Percentiles rank a stretch among this genome's conserved stretches.
Conservation (phyloP, 2,797 vertebrate genomes). For the Microctenopoma lineatum region DNA sequence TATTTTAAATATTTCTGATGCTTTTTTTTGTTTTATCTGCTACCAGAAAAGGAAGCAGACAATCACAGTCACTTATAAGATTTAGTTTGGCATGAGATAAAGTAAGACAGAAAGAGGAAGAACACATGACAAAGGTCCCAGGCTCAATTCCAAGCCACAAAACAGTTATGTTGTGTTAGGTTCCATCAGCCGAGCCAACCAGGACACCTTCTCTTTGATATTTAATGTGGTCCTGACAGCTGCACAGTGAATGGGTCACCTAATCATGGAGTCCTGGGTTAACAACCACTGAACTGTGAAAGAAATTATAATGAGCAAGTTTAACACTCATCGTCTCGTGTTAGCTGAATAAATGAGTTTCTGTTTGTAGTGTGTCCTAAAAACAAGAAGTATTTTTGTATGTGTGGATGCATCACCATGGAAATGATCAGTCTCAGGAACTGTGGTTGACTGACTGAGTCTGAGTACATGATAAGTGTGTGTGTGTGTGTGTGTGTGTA, state of each 20-base stretch:
- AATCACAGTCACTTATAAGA: background rate
- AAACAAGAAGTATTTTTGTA: conserved; percentile 48
- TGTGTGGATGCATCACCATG: conserved; percentile 48
- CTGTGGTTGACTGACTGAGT: conserved; percentile 45
- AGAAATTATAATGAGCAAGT: background rate
- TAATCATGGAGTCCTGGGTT: background rate
- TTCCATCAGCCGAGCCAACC: conserved; percentile 14
- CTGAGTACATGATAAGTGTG: conserved; percentile 25
- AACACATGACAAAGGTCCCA: background rate
- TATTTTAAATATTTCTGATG: background rate
- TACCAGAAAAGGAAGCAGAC: background rate
- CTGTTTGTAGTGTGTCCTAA: conserved; percentile 7
- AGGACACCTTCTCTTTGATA: conserved; percentile 16
- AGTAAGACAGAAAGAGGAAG: background rate
- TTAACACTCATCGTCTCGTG: background rate
- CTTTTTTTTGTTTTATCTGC: background rate
- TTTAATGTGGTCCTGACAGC: conserved; percentile 35
- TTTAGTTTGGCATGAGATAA: conserved; percentile 14
- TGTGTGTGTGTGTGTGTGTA: conserved; percentile 41
- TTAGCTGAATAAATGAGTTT: background rate
- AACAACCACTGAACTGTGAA: background rate
- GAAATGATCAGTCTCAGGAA: conserved; percentile 49
- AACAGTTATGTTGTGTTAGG: conserved; percentile 17
- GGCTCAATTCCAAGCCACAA: conserved; percentile 17
- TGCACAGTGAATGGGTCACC: conserved; percentile 10